Conservation (phyloP, 2,113 vertebrate genomes). For the Eulemur macaco region DNA sequence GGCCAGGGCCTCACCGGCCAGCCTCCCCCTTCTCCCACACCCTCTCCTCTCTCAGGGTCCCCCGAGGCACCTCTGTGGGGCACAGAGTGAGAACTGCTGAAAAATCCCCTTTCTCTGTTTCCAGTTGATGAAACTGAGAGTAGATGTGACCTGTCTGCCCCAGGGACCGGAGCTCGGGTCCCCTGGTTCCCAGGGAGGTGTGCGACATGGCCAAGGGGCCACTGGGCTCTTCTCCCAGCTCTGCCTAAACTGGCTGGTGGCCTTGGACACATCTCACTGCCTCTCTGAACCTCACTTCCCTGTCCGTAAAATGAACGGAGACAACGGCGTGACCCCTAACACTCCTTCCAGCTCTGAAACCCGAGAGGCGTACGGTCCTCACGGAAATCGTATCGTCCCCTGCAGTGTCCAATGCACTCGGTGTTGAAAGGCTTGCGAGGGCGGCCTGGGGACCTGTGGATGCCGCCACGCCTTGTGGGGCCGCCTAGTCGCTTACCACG, state of each 20-base stretch:
- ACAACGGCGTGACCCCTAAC: background rate
- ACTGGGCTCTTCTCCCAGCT: background rate
- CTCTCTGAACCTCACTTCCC: background rate
- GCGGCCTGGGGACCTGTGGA: background rate
- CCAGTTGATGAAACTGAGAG: background rate
- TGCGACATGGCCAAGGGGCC: accelerated
- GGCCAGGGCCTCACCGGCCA: background rate
- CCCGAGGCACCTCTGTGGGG: background rate
- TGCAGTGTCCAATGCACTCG: accelerated
- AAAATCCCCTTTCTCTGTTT: background rate
- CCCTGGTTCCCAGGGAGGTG: background rate
- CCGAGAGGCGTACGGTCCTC: background rate
- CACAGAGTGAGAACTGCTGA: background rate
- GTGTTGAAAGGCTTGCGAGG: background rate
- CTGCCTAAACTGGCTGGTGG: background rate
- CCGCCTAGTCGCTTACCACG: background rate
- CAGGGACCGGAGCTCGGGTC: background rate
- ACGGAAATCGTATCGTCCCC: background rate
- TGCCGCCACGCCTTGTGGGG: accelerated
- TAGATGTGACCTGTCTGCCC: background rate
- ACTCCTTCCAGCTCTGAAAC: background rate
- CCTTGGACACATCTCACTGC: background rate
- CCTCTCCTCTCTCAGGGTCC: background rate
- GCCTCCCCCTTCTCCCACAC: background rate
- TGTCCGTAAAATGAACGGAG: background rate